Conservation (phyloP, 2,797 vertebrate species). For the Euthynnus affinis region DNA sequence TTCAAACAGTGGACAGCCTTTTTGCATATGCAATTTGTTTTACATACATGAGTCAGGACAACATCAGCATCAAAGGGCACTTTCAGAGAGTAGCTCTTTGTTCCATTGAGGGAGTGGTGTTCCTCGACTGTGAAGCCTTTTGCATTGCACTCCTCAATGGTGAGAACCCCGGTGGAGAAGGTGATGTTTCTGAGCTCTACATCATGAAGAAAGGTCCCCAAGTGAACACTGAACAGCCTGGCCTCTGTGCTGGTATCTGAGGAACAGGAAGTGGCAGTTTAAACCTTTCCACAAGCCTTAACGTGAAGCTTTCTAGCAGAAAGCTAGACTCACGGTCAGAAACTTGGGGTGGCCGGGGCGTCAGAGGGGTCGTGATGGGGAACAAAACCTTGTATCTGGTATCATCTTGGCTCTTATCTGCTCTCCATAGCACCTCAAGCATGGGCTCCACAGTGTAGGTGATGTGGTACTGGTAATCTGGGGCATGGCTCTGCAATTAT, state of each 20-base stretch:
- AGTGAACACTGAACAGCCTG: conserved; percentile 69
- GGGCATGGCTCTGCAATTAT: conserved; percentile 83
- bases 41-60: conserved; percentile 77
- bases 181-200: conserved; percentile 84
- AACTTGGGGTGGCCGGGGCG: conserved; percentile 54
- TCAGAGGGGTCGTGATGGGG: conserved; percentile 83
- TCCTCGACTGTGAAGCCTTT: conserved; percentile 79
- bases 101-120: conserved; percentile 68
- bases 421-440: conserved; percentile 84
- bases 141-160: conserved; percentile 70
- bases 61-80: conserved; percentile 79
- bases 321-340: conserved; percentile 70
- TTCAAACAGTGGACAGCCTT: no score
- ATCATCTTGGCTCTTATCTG: conserved; percentile 61
- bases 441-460: conserved; percentile 83
- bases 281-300: fast-evolving
- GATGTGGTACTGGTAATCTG: conserved; percentile 82
- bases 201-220: conserved; percentile 82
- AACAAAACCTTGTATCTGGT: conserved; percentile 85
- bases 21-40: no score
- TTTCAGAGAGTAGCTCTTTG: conserved; percentile 69
- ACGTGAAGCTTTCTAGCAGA: not conserved
- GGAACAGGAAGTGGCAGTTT: not conserved
- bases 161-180: conserved; percentile 73
- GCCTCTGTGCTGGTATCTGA: conserved; percentile 75